phyloP scores from a whole-genome alignment of 1,140 invertebrate genomes.

The Aphelenchoides fujianensis region DNA sequence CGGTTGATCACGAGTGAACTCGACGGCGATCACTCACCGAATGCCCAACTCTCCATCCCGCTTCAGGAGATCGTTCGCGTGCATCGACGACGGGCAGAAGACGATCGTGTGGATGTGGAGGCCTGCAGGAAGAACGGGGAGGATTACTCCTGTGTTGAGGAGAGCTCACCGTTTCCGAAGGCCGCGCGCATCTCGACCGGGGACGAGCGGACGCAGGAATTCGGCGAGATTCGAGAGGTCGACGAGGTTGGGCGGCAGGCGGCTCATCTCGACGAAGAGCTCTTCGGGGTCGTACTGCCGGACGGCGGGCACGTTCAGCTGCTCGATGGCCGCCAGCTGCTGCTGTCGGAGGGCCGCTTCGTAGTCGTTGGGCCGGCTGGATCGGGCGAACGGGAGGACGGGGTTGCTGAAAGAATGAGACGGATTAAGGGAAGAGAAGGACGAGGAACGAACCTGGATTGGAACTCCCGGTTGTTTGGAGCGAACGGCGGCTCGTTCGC shows the following conservation, averaged over 20 bases:
- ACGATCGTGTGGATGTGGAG: neutral
- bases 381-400: neutral
- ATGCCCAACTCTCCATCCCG: conserved; percentile 19
- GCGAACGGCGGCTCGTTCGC: no score
- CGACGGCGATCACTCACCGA: no score
- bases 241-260: conserved; percentile 2
- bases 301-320: neutral
- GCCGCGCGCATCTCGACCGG: neutral
- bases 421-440: no score
- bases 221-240: neutral
- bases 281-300: conserved; percentile 16
- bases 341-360: conserved; percentile 9
- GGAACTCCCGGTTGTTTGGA: no score
- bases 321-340: neutral
- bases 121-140: no score
- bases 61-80: neutral
- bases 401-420: neutral
- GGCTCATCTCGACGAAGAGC: conserved; percentile 5
- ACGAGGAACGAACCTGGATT: no score
- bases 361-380: neutral
- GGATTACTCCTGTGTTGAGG: neutral
- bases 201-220: neutral
- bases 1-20: neutral
- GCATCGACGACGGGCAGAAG: neutral
- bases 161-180: neutral